These are phyloP conservation scores for Teleogryllus oceanicus DNA, from an alignment of 2,888 invertebrate genomes.

Conservation along the genomic window DNA sequence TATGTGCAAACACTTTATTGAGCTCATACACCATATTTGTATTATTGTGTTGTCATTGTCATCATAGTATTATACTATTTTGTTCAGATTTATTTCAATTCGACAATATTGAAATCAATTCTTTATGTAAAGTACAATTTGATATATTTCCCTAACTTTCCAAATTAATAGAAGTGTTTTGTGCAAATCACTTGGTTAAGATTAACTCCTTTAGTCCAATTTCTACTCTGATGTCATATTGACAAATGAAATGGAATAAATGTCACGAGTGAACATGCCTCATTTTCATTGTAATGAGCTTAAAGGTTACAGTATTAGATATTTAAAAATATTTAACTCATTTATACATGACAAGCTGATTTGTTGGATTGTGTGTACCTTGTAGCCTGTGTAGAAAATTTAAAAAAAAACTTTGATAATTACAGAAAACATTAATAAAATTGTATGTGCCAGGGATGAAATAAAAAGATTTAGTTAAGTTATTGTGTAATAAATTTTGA, in stretches of 20 bases:
- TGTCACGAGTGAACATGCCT: constrained; percentile 4
- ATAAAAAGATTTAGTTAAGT: constrained; percentile 11
- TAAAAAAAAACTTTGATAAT: constrained; percentile 31
- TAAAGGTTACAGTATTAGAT: constrained; percentile 11
- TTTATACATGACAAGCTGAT: constrained; percentile 11
- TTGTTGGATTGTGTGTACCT: constrained; percentile 18
- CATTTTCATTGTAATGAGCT: constrained; percentile 10
- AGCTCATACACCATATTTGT: constrained; percentile 8
- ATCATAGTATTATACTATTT: background rate
- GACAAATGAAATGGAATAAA: background rate
- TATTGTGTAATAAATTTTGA: background rate
- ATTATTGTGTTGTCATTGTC: background rate
- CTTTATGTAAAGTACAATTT: background rate
- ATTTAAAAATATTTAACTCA: constrained; percentile 10
- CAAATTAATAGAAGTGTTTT: background rate
- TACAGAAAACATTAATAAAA: constrained; percentile 24
- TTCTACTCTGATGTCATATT: constrained; percentile 2
- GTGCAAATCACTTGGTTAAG: background rate
- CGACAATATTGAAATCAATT: background rate
- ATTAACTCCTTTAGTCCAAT: background rate
- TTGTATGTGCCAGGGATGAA: constrained; percentile 18
- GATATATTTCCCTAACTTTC: background rate
- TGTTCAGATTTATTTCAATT: background rate
- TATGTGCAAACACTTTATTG: background rate
- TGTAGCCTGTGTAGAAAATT: constrained; percentile 12